Evolutionary conservation across 2,113 vertebrate species (phyloP), one percentile per base, ranked within the genome.

Genomic region (Coregonus clupeaformis): DNA sequence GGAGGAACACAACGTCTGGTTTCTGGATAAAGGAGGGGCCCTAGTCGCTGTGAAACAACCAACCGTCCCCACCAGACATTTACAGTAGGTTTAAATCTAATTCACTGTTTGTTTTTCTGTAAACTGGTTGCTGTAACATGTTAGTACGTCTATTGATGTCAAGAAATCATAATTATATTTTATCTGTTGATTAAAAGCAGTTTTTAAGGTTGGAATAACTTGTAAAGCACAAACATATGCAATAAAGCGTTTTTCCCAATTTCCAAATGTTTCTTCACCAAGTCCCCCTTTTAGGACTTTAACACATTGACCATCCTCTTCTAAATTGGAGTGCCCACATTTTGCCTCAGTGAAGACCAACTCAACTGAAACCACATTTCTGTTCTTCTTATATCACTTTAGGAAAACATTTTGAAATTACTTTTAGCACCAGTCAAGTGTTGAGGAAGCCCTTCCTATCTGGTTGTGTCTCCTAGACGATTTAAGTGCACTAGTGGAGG

Each of bases 281-380:
- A n/a, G n/a, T n/a, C n/a, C n/a, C n/a, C n/a, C n/a, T n/a, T n/a
- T 76, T 69, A 84, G 77, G 77, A 74, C 83, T 84, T 84, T 90
- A 86, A 77, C 83, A 85, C 57, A 80, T 80, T 72, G 76, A 77
- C 47, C 69, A 82, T 80, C 75, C 68, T 77, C 76, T 82, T 84
- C 83, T 87, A 86, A 88, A 74, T 73, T 42, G 77, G 65, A 27
- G 60, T 16, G 72, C 80, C 75, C 68, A 55, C 24, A 77, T 79
- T 75, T 65, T 81, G 86, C 87, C 82, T 87, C 83, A 83, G 74
- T 83, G 87, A 79, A 69, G 78, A 60, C 81, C 84, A 88, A 91
- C 89, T 86, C 87, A 85, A 80, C 76, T 80, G 89, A 89, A 86
- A 84, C 87, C 87, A 79, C 81, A 91, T 89, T 88, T 83, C 77